Conservation (phyloP, 2,113 vertebrate genomes). For the Corythaeola cristata region DNA sequence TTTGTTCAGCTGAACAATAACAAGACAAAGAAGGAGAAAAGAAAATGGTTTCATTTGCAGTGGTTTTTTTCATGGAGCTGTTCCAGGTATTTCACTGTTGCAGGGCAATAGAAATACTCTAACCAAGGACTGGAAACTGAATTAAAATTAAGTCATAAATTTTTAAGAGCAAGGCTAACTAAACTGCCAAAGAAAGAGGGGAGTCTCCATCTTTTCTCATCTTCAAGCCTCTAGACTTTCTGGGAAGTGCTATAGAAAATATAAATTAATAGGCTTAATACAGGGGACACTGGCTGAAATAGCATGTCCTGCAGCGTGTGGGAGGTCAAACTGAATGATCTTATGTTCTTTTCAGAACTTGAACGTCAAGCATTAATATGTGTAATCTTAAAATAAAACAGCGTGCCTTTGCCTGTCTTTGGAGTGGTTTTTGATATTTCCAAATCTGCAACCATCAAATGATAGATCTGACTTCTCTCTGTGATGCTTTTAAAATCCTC, state of each 20-base stretch:
- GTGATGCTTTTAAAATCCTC: background rate
- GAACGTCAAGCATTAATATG: background rate
- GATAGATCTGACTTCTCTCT: background rate
- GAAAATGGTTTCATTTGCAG: background rate
- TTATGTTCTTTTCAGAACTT: background rate
- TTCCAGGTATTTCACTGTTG: background rate
- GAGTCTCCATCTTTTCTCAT: background rate
- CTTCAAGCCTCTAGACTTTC: background rate
- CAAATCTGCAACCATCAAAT: background rate
- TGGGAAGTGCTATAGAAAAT: background rate
- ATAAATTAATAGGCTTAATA: background rate
- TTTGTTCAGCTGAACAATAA: background rate
- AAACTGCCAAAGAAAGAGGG: background rate
- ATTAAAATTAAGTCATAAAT: background rate
- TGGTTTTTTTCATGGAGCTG: background rate
- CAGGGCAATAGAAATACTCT: background rate
- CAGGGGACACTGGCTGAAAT: background rate
- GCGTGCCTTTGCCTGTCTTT: background rate
- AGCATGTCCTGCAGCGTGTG: background rate
- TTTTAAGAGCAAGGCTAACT: background rate
- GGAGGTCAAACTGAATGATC: background rate
- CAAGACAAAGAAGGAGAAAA: background rate
- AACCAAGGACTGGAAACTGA: background rate
- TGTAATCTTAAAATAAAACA: background rate
- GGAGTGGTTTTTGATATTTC: background rate